Conservation (phyloP, 2,797 vertebrate species). For the Dallia pectoralis region DNA sequence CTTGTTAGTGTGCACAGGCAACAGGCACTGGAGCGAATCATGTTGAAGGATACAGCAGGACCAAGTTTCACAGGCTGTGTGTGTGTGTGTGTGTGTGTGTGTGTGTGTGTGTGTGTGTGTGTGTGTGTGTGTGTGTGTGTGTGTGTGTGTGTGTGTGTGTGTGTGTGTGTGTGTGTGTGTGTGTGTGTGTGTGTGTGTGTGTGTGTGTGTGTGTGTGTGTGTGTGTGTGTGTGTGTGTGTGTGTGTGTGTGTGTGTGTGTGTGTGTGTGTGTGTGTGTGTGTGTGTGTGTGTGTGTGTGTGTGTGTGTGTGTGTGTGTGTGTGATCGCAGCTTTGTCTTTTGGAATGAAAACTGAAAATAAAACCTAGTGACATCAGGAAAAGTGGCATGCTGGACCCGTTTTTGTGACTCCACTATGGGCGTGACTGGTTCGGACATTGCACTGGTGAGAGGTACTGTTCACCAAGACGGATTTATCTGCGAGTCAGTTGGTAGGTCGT, state of each 20-base stretch:
- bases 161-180: not conserved
- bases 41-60: not conserved
- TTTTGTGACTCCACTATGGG: not conserved
- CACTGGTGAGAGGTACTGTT: not conserved
- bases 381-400: not conserved
- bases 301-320: not conserved
- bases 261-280: not conserved
- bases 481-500: not conserved
- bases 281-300: not conserved
- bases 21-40: not conserved
- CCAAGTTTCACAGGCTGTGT: not conserved
- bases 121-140: not conserved
- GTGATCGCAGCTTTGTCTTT: slow-evolving; percentile 35
- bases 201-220: not conserved
- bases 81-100: not conserved
- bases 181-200: not conserved
- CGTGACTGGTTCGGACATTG: not conserved
- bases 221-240: not conserved
- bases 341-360: slow-evolving; percentile 40
- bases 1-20: not conserved
- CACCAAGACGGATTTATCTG: not conserved
- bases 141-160: not conserved
- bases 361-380: not conserved
- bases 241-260: not conserved
- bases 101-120: not conserved